Evolutionary conservation across 2,888 invertebrate genomes (phyloP), one percentile per base, ranked within the genome.

Genomic region (Lasioglossum leucozonium): DNA sequence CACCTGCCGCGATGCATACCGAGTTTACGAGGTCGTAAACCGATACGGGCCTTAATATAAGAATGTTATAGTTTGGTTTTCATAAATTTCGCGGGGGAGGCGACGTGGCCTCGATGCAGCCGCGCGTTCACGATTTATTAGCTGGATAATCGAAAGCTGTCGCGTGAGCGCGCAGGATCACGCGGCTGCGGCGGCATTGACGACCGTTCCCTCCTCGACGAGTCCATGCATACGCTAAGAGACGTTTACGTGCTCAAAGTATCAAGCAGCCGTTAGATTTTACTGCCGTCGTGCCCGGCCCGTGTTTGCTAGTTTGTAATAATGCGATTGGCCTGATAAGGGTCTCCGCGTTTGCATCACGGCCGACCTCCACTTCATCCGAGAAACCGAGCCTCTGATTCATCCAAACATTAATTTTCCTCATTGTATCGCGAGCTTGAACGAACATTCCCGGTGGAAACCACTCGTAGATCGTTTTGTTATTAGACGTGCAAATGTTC

Each of bases 61-160:
- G 92, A 92, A 93, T 91, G 91, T 93, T 93, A 92, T 91, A 93
- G 91, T 92, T 92, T 86, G 91, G 89, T 91, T 92, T 93, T 93
- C 92, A 92, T 93, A 92, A 93, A 93, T 93, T 93, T 92, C 82
- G 47, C 72, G 58, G 10, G 26, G 44, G 86, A 72, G 71, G 22
- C 55, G 76, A 86, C 69, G 76, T 81, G 72, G 79, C 77, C 44
- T 22, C 80, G 79, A 74, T 79, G 81, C 82, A 72, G 51, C 74
- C 30, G 30, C 71, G 83, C 65, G 72, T 86, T 75, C 75, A 47
- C 86, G 81, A 87, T 87, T 84, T 79, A 79, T 84, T 72, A 74
- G 55, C 37, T 40, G 84, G 84, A 81, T 85, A 86, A 80, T 84
- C 85, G 85, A 81, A 79, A 86, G 58, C 73, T 84, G 79, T 79